A percentile compares a stretch with the other conserved stretches of the same genome.
Evolutionary conservation across 2,888 invertebrate species (phyloP).

Genomic region (Rhingia rostrata): DNA sequence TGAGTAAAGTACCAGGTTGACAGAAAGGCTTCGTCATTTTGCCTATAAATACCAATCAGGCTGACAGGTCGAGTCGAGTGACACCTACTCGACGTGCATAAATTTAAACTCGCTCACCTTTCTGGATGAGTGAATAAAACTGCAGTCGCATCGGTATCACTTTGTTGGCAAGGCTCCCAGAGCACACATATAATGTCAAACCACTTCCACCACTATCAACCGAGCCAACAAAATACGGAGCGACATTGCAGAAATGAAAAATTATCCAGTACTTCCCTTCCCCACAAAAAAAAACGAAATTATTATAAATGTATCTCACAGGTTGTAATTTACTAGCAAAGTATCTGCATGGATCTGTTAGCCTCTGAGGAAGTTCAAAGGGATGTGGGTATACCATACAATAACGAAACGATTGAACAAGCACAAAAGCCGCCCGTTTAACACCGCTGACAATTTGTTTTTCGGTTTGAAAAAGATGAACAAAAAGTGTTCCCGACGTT

Average conservation of each 20-base stretch:
- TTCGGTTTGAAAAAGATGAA: slow-evolving; percentile 11
- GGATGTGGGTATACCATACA: slow-evolving; percentile 30
- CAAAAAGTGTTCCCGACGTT: no score
- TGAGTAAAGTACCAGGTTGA: slow-evolving; percentile 65
- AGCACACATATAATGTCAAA: slow-evolving; percentile 14
- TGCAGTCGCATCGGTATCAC: background rate
- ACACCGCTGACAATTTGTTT: slow-evolving; percentile 30
- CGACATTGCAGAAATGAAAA: slow-evolving; percentile 57
- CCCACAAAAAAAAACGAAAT: background rate
- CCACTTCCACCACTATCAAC: slow-evolving; percentile 16
- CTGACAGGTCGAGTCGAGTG: slow-evolving; percentile 58
- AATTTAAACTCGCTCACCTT: slow-evolving; percentile 65
- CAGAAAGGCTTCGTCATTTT: slow-evolving; percentile 68
- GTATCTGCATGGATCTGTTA: slow-evolving; percentile 21
- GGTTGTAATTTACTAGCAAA: slow-evolving; percentile 36
- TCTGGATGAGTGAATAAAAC: slow-evolving; percentile 26
- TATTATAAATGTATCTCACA: slow-evolving; percentile 11
- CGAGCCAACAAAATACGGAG: slow-evolving; percentile 33
- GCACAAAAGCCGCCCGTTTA: slow-evolving; percentile 18
- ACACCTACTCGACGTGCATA: slow-evolving; percentile 60
- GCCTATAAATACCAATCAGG: slow-evolving; percentile 73
- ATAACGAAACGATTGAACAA: slow-evolving; percentile 34
- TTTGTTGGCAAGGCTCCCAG: slow-evolving; percentile 4
- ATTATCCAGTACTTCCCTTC: slow-evolving; percentile 31
- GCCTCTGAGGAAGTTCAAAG: slow-evolving; percentile 52